Evolutionary conservation across 2,888 invertebrate genomes (phyloP), one percentile per base, ranked within the genome.

Genomic region (Caenorhabditis sp.): DNA sequence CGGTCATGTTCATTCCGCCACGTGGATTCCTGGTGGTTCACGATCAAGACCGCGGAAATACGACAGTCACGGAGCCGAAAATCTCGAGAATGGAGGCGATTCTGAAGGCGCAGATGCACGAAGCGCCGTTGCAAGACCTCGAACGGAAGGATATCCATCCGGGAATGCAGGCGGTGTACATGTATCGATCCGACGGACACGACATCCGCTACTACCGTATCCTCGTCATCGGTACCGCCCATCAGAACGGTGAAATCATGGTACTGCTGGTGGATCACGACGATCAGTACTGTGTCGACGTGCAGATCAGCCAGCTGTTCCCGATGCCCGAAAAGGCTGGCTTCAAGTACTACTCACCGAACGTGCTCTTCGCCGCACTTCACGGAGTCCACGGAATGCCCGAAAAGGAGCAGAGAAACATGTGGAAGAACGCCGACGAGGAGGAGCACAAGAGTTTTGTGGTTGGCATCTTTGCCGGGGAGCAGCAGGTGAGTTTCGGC

Each of bases 1-100:
- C 77, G 3, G 69, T 69, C 2, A 69, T 77, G 68, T 79, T 79
- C 15, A 28, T 79, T 0, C 24, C 79, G 13, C 79, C 79, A 5
- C 70, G 79, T 26, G 79, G 79, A 24, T 65, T 79, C n/a, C 56
- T 79, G 40, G 11, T 55, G 20, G 20, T 76, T 5, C 5, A 22
- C n/a, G 28, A 47, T 35, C 15, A 32, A 3, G 60, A 53, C 2
- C 44, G 55, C 0, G 50, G n/a, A 20, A 51, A 37, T 1, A 5
- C 51, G 15, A 53, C 47, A 3, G n/a, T n/a, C n/a, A n/a, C n/a
- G n/a, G 32, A 35, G 11, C 40, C 51, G 8, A 79, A 70, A 13
- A 61, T 79, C n/a, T 44, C 13, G 6, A 8, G n/a, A 15, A 70
- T 76, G 28, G 67, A 61, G 37, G n/a, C 18, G 1, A 15, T 76